Base-by-base conservation (phyloP, 1,140 invertebrate species). In the Drusus annulatus region DNA sequence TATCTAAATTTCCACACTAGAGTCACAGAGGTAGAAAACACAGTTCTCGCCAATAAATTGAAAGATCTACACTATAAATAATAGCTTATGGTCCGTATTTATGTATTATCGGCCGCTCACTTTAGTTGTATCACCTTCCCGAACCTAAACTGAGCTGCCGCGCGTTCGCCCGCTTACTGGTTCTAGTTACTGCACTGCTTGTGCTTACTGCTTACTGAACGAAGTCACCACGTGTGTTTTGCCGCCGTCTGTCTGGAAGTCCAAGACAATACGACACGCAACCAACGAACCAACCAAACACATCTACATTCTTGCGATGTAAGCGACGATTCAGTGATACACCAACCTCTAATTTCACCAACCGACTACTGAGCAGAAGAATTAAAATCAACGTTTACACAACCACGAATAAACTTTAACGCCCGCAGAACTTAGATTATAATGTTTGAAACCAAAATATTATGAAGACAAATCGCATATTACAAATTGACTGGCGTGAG, bases 381-480 rank as follows among this genome's bases (percentile, higher is more conserved):
- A 69, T 16, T 10, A 45, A 69, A 45, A 69, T 69, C 7, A 45
- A 25, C 25, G 25, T 28, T 28, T 28, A 28, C 60, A 23, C 60
- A 23, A 13, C n/a, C 60, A 63, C 15, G 60, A 63, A 63, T 28
- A 23, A 21, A 69, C 8, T n/a, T 2, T 2, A 17, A 31, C n/a
- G 16, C 23, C 15, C 25, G 16, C 3, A 16, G 21, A 63, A 65
- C 16, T 65, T 16, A 16, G 28, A 65, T 65, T 28, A 28, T 4
- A 16, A 28, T 16, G 25, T 31, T n/a, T n/a, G 62, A 63, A 28
- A 63, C 25, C 62, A 21, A 25, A 23, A 63, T 63, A 17, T 23
- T 56, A 74, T 31, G 71, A 56, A 74, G 71, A 74, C 52, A 54
- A 74, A 74, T 74, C 52, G 71, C 23, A 16, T 74, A 21, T 74